phyloP scores from a whole-genome alignment of 1,140 invertebrate genomes.

The Conopomorpha cramerella region DNA sequence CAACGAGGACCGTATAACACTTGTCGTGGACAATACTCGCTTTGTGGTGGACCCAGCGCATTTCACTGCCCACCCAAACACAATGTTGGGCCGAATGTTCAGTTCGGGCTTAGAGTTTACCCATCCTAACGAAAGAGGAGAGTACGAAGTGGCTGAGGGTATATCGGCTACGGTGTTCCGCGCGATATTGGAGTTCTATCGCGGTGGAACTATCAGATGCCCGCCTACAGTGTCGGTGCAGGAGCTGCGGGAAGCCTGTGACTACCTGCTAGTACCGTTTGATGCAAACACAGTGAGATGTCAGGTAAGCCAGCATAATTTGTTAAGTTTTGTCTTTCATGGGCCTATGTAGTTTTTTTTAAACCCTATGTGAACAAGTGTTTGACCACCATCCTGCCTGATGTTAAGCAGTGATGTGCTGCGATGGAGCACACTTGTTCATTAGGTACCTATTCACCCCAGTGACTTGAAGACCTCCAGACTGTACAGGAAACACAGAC shows the following conservation, averaged over 20 bases:
- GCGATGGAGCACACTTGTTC: too few relatives aligned
- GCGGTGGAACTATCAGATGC: slow-evolving; percentile 85
- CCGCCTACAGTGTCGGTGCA: slow-evolving; percentile 72
- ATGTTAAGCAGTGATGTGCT: too few relatives aligned
- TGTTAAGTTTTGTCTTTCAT: background rate
- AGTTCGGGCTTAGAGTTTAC: slow-evolving; percentile 90
- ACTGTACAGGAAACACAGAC: too few relatives aligned
- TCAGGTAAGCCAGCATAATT: slow-evolving; percentile 74
- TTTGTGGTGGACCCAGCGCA: slow-evolving; percentile 90
- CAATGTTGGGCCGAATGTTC: slow-evolving; percentile 96
- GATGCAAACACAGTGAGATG: slow-evolving; percentile 95
- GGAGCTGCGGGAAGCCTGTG: slow-evolving; percentile 96
- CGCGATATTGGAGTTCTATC: slow-evolving; percentile 96
- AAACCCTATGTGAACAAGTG: too few relatives aligned
- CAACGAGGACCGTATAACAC: slow-evolving; percentile 79
- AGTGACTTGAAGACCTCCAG: too few relatives aligned
- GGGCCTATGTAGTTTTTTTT: too few relatives aligned
- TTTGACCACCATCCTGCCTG: too few relatives aligned
- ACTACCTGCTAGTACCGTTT: slow-evolving; percentile 97
- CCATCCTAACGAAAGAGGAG: slow-evolving; percentile 92
- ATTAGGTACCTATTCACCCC: too few relatives aligned
- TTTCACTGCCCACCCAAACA: slow-evolving; percentile 90
- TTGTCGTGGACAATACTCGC: slow-evolving; percentile 92
- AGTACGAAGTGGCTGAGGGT: slow-evolving; percentile 98
- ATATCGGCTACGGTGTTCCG: slow-evolving; percentile 95